Percentiles rank a stretch among this genome's conserved stretches.
phyloP scores from a whole-genome alignment of 2,888 invertebrate genomes.

The Polietes domitor region DNA sequence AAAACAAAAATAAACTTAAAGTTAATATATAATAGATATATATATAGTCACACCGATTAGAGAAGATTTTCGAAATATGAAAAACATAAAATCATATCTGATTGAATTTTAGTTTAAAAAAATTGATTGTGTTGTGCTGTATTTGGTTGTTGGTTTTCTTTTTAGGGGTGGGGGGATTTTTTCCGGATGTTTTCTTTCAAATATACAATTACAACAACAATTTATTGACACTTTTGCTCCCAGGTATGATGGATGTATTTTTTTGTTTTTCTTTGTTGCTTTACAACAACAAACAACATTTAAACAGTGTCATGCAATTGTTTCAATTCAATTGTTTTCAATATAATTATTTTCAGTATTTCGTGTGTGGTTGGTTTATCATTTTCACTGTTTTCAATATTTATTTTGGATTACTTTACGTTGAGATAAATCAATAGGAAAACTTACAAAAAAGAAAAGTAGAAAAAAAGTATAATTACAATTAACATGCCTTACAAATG shows the following conservation, averaged over 20 bases:
- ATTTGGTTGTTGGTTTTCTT: background rate
- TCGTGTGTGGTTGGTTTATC: constrained; percentile 18
- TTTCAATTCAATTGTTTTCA: constrained; percentile 33
- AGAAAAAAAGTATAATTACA: constrained; percentile 31
- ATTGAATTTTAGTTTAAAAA: background rate
- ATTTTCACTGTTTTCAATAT: constrained; percentile 40
- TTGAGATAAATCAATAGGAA: constrained; percentile 31
- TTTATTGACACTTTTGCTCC: constrained; percentile 47
- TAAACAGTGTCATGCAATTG: constrained; percentile 59
- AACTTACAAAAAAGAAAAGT: constrained; percentile 26
- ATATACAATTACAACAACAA: constrained; percentile 48
- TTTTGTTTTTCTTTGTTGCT: constrained; percentile 39
- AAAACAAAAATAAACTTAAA: constrained; percentile 1
- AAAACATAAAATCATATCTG: background rate
- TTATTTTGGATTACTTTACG: background rate
- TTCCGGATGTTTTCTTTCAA: background rate
- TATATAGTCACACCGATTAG: constrained; percentile 2
- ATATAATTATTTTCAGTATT: constrained; percentile 7
- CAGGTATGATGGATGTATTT: background rate
- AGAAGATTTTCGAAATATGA: background rate
- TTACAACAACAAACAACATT: constrained; percentile 50
- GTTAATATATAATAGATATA: background rate
- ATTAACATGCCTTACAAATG: constrained; percentile 41
- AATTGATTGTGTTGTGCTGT: constrained; percentile 22
- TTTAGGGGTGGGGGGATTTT: background rate